A percentile compares a stretch with the other conserved stretches of the same genome.
Conservation (phyloP, 2,888 invertebrate species). For the Orchesellides sinensis region DNA sequence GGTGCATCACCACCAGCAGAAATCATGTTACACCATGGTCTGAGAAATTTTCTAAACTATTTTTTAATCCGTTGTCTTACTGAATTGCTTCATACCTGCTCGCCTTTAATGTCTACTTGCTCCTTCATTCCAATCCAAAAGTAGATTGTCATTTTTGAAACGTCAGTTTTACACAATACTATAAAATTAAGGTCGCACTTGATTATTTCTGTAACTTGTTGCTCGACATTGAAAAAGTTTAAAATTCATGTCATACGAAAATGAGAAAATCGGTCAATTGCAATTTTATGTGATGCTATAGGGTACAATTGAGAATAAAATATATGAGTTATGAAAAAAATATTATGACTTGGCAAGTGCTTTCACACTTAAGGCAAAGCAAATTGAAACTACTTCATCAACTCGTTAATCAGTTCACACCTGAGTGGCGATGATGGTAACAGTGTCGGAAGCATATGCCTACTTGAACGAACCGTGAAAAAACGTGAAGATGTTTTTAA, state of each 20-base stretch:
- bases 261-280: conserved; percentile 30
- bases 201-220: no score
- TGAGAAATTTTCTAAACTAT: no score
- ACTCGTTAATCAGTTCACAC: conserved; percentile 16
- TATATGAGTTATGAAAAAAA: background rate
- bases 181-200: no score
- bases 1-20: no score
- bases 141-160: conserved; percentile 2
- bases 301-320: background rate
- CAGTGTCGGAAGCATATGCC: no score
- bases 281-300: conserved; percentile 15
- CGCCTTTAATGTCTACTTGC: background rate
- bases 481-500: no score
- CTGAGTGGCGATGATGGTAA: conserved; percentile 8
- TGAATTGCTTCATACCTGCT: background rate
- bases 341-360: conserved; percentile 10
- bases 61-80: conserved; percentile 6
- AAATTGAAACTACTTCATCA: conserved; percentile 30
- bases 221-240: no score
- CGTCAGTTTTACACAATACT: background rate
- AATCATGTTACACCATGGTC: no score
- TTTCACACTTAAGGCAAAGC: conserved; percentile 3
- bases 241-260: conserved; percentile 10
- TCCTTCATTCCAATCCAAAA: background rate
- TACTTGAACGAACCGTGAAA: no score